These are phyloP conservation scores for Plestiodon gilberti DNA, from an alignment of 2,113 vertebrate genomes.

Conservation along the genomic window DNA sequence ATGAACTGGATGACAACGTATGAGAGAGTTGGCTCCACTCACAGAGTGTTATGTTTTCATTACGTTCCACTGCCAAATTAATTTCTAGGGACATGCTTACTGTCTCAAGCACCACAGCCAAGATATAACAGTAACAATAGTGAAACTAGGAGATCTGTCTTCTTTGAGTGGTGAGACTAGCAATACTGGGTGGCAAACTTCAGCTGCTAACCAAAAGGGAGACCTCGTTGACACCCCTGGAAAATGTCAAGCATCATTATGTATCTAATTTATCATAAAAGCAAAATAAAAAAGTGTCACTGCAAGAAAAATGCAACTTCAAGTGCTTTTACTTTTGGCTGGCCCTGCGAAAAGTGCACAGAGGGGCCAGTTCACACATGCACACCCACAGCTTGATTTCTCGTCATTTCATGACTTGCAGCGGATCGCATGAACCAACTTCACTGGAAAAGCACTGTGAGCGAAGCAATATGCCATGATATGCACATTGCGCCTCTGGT, in stretches of 20 bases:
- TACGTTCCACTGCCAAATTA: constrained; percentile 58
- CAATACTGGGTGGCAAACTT: neutral
- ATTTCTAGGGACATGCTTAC: constrained; percentile 31
- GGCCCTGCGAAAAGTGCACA: neutral
- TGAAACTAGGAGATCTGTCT: neutral
- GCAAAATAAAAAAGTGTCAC: constrained; percentile 16
- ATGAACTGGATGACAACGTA: constrained; percentile 45
- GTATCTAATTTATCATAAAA: constrained; percentile 1
- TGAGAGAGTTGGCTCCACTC: constrained; percentile 52
- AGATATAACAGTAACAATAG: neutral
- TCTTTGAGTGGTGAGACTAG: constrained; percentile 1
- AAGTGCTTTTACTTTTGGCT: neutral
- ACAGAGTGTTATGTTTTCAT: constrained; percentile 56
- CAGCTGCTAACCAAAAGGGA: constrained; percentile 17
- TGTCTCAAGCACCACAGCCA: constrained; percentile 17
- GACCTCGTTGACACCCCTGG: neutral
- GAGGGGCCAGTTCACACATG: neutral
- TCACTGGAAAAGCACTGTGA: neutral
- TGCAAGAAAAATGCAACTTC: constrained; percentile 10
- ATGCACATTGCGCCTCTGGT: neutral
- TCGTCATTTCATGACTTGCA: neutral
- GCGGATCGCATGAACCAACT: neutral
- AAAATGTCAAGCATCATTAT: neutral
- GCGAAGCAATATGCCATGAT: neutral
- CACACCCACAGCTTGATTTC: neutral